Evolutionary conservation across 2,888 invertebrate genomes (phyloP).

Genomic region (Dynastes grantii): DNA sequence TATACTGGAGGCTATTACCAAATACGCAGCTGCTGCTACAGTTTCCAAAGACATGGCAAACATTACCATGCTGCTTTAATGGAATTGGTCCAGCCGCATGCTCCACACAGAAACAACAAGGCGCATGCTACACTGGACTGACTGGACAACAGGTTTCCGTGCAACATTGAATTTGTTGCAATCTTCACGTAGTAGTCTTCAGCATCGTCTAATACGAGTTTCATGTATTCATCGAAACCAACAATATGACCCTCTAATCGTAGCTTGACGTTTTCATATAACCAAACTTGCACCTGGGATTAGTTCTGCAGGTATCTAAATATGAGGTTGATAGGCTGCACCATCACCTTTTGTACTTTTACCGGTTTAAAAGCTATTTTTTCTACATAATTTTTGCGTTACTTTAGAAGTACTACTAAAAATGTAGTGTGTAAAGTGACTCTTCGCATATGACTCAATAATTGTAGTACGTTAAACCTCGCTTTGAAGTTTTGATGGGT

Average conservation of each 20-base stretch:
- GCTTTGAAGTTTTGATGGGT: too few relatives aligned
- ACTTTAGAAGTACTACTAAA: not conserved
- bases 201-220: slow-evolving; percentile 97
- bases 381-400: slow-evolving; percentile 12
- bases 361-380: slow-evolving; percentile 96
- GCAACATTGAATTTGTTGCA: too few relatives aligned
- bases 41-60: too few relatives aligned
- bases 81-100: too few relatives aligned
- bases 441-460: too few relatives aligned
- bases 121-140: too few relatives aligned
- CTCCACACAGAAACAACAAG: too few relatives aligned
- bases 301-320: slow-evolving; percentile 96
- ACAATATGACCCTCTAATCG: slow-evolving; percentile 98
- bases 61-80: too few relatives aligned
- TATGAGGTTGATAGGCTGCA: slow-evolving; percentile 98
- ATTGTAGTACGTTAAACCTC: too few relatives aligned
- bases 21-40: too few relatives aligned
- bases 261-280: slow-evolving; percentile 96
- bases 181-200: slow-evolving; percentile 95
- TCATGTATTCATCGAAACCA: slow-evolving; percentile 99
- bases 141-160: too few relatives aligned
- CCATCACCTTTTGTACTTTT: slow-evolving; percentile 99
- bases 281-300: slow-evolving; percentile 97
- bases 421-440: not conserved
- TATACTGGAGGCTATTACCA: too few relatives aligned